phyloP scores from a whole-genome alignment of 2,888 invertebrate species.

The Lasioglossum zephyrum region DNA sequence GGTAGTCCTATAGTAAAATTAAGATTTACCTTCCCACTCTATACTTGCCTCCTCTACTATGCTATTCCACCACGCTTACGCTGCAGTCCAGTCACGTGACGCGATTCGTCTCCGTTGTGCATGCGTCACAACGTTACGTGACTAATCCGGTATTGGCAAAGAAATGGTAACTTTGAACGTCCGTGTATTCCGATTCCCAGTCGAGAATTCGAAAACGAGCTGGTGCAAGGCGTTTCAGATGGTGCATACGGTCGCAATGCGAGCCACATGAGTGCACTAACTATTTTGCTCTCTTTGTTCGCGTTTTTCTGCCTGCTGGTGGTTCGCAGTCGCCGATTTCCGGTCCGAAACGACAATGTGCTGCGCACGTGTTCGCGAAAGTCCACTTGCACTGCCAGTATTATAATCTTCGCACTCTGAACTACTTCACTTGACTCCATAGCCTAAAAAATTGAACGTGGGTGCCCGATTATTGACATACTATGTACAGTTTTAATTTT shows the following conservation, averaged over 20 bases:
- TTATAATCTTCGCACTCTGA: neutral
- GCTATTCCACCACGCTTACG: too few species aligned
- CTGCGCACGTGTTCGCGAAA: conserved; percentile 7
- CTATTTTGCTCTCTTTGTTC: conserved; percentile 30
- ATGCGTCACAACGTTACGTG: neutral
- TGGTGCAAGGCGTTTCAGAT: neutral
- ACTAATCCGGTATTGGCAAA: neutral
- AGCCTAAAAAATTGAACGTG: neutral
- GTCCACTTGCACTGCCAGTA: neutral
- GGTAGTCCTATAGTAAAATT: neutral
- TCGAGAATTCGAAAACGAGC: conserved; percentile 25
- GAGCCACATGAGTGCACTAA: conserved; percentile 29
- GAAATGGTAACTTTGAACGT: neutral
- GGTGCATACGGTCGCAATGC: conserved; percentile 30
- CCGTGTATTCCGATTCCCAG: neutral
- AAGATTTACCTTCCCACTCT: too few species aligned
- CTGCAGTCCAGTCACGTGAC: too few species aligned
- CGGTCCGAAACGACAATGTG: conserved; percentile 3
- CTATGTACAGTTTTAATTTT: too few species aligned
- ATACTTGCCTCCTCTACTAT: too few species aligned
- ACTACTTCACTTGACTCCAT: neutral
- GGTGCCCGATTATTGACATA: too few species aligned
- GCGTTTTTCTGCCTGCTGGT: conserved; percentile 31
- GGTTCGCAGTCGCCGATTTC: conserved; percentile 19
- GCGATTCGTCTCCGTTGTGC: too few species aligned